These are phyloP conservation scores for Tauraco erythrolophus DNA, from an alignment of 2,113 vertebrate genomes.

Conservation along the genomic window DNA sequence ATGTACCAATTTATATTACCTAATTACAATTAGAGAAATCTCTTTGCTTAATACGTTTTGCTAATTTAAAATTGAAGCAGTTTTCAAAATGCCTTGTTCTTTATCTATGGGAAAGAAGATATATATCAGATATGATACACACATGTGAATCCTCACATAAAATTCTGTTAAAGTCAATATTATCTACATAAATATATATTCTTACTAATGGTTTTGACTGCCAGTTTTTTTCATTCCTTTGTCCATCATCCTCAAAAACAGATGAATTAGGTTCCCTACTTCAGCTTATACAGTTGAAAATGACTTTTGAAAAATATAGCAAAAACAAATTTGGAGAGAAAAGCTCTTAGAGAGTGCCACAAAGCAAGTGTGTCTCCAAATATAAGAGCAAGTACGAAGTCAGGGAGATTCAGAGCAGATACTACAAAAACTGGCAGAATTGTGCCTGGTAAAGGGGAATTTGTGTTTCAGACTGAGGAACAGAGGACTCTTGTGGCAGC, in stretches of 20 bases:
- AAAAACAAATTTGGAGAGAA: neutral
- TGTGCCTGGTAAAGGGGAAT: neutral
- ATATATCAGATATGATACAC: neutral
- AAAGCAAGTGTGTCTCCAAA: neutral
- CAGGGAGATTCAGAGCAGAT: neutral
- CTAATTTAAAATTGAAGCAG: slow-evolving; percentile 5
- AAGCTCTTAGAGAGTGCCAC: neutral
- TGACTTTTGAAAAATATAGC: neutral
- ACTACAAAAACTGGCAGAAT: neutral
- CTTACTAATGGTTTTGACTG: neutral
- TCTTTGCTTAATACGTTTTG: neutral
- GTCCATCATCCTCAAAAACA: neutral
- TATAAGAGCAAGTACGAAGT: neutral
- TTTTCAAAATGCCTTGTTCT: neutral
- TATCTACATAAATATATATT: neutral
- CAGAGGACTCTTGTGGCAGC: neutral
- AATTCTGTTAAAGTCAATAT: neutral
- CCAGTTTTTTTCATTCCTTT: neutral
- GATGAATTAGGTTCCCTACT: neutral
- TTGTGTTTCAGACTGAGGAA: neutral
- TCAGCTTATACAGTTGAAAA: neutral
- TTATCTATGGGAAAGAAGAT: neutral
- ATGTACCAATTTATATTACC: slow-evolving; percentile 22
- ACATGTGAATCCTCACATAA: neutral
- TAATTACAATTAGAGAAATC: slow-evolving; percentile 40